Percentiles rank a stretch among this genome's conserved stretches.
Conservation (phyloP, 1,140 invertebrate species). For the Phenacoccus solenopsis region DNA sequence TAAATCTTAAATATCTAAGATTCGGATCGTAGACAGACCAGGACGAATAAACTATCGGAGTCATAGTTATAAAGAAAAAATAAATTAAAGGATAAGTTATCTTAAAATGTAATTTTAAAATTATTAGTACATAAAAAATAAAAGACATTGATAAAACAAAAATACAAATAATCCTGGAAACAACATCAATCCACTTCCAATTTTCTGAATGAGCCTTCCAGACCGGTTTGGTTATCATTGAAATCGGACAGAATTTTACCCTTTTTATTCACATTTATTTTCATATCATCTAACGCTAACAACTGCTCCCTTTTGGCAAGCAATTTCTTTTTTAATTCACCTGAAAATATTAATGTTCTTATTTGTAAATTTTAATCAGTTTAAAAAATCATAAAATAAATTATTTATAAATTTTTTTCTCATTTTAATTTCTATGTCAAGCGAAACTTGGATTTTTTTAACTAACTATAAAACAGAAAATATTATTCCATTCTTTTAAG, state of each 20-base stretch:
- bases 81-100: background rate
- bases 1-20: no score
- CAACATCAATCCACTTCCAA: conserved; percentile 29
- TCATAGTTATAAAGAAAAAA: background rate
- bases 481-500: no score
- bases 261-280: conserved; percentile 31
- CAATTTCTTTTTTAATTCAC: conserved; percentile 33
- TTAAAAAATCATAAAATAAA: conserved; percentile 12
- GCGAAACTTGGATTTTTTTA: background rate
- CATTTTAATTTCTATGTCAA: background rate
- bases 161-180: background rate
- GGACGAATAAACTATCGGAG: no score
- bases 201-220: conserved; percentile 30
- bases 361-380: no score
- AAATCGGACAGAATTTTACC: conserved; percentile 28
- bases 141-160: background rate
- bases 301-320: conserved; percentile 29
- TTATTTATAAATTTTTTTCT: background rate
- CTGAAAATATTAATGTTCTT: conserved; percentile 27
- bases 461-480: no score
- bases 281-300: conserved; percentile 34
- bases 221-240: conserved; percentile 28
- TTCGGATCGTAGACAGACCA: no score
- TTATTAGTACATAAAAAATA: background rate
- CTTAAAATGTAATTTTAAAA: background rate